Evolutionary conservation across 2,113 vertebrate genomes (phyloP).

Genomic region (Lagopus muta): DNA sequence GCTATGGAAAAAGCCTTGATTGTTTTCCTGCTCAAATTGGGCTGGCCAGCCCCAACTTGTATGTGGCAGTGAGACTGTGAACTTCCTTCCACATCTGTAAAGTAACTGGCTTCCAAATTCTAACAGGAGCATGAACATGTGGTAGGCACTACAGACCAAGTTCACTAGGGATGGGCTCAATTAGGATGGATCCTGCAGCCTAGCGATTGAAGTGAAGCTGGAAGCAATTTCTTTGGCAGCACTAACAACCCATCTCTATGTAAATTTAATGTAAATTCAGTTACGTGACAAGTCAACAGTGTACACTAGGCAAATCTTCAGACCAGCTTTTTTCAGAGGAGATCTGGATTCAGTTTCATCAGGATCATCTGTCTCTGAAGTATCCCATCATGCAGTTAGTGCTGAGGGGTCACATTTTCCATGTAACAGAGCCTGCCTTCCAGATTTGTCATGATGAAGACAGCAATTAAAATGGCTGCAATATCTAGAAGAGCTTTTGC

Average conservation of each 20-base stretch:
- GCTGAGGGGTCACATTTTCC: background rate
- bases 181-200: background rate
- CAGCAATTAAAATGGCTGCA: background rate
- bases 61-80: background rate
- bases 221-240: background rate
- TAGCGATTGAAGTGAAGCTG: background rate
- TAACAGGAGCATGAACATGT: background rate
- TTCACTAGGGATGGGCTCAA: background rate
- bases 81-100: background rate
- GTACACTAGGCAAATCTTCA: background rate
- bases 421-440: background rate
- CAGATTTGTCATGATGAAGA: background rate
- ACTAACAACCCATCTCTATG: background rate
- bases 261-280: background rate
- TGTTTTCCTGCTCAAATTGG: background rate
- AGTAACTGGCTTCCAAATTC: background rate
- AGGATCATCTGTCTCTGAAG: background rate
- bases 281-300: background rate
- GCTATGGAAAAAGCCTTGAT: background rate
- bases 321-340: background rate
- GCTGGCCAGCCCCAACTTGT: too few relatives aligned
- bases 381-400: background rate
- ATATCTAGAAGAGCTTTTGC: background rate
- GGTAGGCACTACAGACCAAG: background rate
- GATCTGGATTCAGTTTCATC: background rate